Base-by-base conservation (phyloP, 2,113 vertebrate species). In the Sorex araneus region DNA sequence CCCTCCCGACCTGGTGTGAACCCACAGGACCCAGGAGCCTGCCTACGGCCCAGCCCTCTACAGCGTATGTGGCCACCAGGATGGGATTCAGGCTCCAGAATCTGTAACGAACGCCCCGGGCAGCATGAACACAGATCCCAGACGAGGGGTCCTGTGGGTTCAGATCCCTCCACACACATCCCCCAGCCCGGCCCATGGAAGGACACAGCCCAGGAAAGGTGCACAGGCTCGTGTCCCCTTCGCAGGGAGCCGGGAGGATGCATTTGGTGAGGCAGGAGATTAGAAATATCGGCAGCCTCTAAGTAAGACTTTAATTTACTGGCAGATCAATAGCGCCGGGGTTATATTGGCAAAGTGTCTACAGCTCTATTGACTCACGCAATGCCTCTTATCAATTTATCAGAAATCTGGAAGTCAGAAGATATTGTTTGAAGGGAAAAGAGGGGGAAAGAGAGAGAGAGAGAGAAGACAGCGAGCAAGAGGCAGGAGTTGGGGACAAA, bases 281-380 rank as follows among this genome's bases (percentile, higher is more conserved):
- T 98, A 98, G 98, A 98, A 98, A 98, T 98, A 98, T 98, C 97
- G 98, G 98, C 98, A 98, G 98, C 97, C 99, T 99, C 99, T 99
- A 99, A 99, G 99, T 99, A 99, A 99, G 99, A 99, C 99, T 99
- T 99, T 99, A 99, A 99, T 99, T 99, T 99, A 99, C 99, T 99
- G 99, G 98, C 98, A 98, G 98, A 99, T 99, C 99, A 99, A 99
- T 99, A 99, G 98, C 98, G 97, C 98, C 96, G 96, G 98, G 98
- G 99, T 99, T 99, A 99, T 99, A 99, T 99, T 99, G 99, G 99
- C 99, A 99, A 99, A 99, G 98, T 99, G 99, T 99, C 99, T 99
- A 99, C 99, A 99, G 99, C 99, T 99, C 99, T 99, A 99, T 99
- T 99, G 99, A 99, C 99, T 99, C 98, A 98, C 98, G 98, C 98